phyloP scores from a whole-genome alignment of 2,797 vertebrate species.

The Trachops cirrhosus region DNA sequence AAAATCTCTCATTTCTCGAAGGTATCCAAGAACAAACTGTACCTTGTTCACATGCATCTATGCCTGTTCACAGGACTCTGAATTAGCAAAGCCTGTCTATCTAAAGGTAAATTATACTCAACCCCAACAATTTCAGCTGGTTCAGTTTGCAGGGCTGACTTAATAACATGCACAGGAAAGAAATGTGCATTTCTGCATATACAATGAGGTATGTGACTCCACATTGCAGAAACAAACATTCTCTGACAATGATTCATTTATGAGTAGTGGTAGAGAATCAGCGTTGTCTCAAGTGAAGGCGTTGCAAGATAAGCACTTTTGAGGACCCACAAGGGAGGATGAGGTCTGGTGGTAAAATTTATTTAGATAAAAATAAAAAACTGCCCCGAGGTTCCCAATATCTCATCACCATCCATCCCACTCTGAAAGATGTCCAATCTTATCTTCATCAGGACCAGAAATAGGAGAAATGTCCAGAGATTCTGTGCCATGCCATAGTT shows the following conservation, averaged over 20 bases:
- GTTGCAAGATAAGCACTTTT: no score
- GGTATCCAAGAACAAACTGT: background rate
- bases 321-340: no score
- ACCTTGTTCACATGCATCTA: background rate
- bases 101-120: background rate
- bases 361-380: no score
- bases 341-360: no score
- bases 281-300: background rate
- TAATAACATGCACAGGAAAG: background rate
- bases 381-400: no score
- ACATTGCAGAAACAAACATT: background rate
- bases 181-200: background rate
- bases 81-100: background rate
- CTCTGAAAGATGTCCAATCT: no score
- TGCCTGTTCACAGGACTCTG: background rate
- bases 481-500: no score
- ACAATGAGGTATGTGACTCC: background rate
- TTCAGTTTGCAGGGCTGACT: background rate
- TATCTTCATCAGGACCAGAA: no score
- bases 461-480: no score
- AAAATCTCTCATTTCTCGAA: background rate
- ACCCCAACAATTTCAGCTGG: background rate
- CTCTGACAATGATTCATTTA: background rate
- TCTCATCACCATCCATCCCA: no score
- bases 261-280: background rate